Conservation (phyloP, 2,113 vertebrate species). For the Lamprologus speciosus region DNA sequence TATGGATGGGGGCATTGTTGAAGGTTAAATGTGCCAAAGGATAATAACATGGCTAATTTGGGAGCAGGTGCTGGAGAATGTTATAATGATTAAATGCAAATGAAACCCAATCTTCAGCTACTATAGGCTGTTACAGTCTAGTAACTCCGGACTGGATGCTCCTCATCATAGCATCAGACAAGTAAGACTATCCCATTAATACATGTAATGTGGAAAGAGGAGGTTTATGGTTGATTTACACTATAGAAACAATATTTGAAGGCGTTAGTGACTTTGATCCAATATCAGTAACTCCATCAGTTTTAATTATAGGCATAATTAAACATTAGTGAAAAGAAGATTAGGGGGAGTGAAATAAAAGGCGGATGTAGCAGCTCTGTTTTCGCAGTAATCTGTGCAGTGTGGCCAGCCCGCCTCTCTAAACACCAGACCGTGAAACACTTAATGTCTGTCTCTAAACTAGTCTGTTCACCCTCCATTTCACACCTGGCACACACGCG, state of each 20-base stretch:
- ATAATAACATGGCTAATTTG: slow-evolving; percentile 60
- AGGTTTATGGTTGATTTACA: background rate
- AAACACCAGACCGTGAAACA: slow-evolving; percentile 54
- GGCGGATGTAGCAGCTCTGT: background rate
- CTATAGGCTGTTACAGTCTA: slow-evolving; percentile 25
- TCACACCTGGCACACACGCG: background rate
- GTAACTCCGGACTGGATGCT: background rate
- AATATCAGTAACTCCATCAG: slow-evolving; percentile 18
- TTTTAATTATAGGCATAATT: slow-evolving; percentile 53
- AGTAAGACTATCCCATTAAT: background rate
- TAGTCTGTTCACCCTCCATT: slow-evolving; percentile 34
- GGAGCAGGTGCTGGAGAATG: slow-evolving; percentile 64
- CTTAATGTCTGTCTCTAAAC: slow-evolving; percentile 45
- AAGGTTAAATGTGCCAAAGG: slow-evolving; percentile 34
- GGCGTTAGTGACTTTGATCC: background rate
- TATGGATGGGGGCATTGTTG: background rate
- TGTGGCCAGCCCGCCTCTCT: background rate
- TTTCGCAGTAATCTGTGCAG: background rate
- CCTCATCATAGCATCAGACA: background rate
- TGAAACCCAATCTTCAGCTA: slow-evolving; percentile 27
- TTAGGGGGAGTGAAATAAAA: slow-evolving; percentile 16
- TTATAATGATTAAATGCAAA: slow-evolving; percentile 60
- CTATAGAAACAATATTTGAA: background rate
- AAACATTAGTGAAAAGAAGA: slow-evolving; percentile 11
- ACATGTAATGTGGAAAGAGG: background rate